These are phyloP conservation scores for Pygoscelis adeliae DNA, from an alignment of 2,113 vertebrate species.

Conservation along the genomic window DNA sequence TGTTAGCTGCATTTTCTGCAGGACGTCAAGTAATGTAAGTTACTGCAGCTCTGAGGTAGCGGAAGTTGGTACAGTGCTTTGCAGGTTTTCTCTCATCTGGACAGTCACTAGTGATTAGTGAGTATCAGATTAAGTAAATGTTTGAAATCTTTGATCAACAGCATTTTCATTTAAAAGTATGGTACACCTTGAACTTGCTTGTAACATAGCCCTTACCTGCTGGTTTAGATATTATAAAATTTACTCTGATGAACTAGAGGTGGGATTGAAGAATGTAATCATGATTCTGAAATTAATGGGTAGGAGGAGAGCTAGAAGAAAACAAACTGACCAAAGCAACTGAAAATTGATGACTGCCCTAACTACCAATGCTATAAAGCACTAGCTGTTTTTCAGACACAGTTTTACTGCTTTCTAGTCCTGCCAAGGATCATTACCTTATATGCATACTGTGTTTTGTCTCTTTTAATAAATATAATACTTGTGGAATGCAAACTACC, in stretches of 20 bases:
- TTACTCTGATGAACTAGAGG: not conserved
- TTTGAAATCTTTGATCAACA: not conserved
- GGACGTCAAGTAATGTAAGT: not conserved
- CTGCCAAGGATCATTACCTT: not conserved
- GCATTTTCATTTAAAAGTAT: not conserved
- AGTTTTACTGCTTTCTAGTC: not conserved
- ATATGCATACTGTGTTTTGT: not conserved
- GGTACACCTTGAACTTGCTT: not conserved
- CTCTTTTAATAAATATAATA: not conserved
- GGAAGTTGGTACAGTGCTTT: not conserved
- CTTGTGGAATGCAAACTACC: not conserved
- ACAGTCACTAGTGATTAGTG: not conserved
- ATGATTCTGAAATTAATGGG: not conserved
- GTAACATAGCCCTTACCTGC: not conserved
- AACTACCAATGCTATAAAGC: not conserved
- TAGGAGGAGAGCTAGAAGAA: not conserved
- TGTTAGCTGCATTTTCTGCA: not conserved
- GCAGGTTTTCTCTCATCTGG: not conserved
- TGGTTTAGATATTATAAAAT: not conserved
- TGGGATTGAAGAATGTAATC: not conserved
- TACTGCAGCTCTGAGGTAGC: not conserved
- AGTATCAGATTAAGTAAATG: not conserved
- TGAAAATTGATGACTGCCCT: not conserved
- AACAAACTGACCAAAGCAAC: not conserved
- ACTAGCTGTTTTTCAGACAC: not conserved